These are phyloP conservation scores for Sussaba pulchella DNA, from an alignment of 2,888 invertebrate genomes.

Conservation along the genomic window DNA sequence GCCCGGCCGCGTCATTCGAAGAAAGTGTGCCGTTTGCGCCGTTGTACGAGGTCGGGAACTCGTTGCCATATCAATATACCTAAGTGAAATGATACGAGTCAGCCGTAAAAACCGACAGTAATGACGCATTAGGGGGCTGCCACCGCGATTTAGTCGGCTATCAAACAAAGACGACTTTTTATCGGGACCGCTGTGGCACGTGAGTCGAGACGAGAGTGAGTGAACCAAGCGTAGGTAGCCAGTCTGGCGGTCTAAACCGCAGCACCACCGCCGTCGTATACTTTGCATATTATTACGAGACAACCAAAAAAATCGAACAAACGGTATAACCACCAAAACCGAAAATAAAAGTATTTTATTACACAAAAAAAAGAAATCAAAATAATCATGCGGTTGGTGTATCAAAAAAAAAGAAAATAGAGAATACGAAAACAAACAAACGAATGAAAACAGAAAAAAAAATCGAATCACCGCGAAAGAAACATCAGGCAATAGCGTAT, in stretches of 20 bases:
- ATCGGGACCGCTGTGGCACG: conserved; percentile 81
- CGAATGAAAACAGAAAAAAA: not conserved
- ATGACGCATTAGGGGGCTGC: conserved; percentile 85
- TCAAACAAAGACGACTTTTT: conserved; percentile 84
- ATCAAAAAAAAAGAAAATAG: conserved; percentile 7
- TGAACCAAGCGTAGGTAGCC: conserved; percentile 36
- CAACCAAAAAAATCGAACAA: conserved; percentile 24
- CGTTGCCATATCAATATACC: conserved; percentile 85
- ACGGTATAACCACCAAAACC: conserved; percentile 11
- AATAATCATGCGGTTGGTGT: conserved; percentile 3
- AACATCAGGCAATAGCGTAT: conserved; percentile 1
- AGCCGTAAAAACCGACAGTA: conserved; percentile 84
- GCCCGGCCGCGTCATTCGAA: conserved; percentile 75
- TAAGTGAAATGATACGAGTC: conserved; percentile 85
- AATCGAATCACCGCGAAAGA: conserved; percentile 2
- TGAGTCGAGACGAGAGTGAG: conserved; percentile 71
- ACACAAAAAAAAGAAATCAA: conserved; percentile 1
- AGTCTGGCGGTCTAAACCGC: conserved; percentile 25
- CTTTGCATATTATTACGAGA: conserved; percentile 9
- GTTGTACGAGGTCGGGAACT: conserved; percentile 83
- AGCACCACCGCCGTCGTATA: conserved; percentile 13
- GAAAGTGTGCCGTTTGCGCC: conserved; percentile 78
- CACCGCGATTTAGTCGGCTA: conserved; percentile 83
- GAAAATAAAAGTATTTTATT: not conserved
- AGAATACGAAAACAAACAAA: not conserved